A percentile compares a stretch with the other conserved stretches of the same genome.
Conservation (phyloP, 1,140 invertebrate genomes). For the Hetaerina americana region DNA sequence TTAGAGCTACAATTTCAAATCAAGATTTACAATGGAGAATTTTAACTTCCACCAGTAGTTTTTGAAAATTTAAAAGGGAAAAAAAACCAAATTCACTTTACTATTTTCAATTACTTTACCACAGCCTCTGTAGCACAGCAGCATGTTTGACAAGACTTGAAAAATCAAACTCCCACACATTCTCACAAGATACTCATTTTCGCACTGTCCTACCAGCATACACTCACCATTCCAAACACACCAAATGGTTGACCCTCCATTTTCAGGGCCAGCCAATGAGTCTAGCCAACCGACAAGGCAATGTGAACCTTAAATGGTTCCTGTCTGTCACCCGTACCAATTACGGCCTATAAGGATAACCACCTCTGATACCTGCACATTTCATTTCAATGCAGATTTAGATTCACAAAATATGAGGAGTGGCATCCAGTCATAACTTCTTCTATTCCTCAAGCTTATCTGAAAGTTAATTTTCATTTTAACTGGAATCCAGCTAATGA, state of each 20-base stretch:
- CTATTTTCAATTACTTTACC: background rate
- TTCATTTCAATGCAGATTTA: too few relatives aligned
- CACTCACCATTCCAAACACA: background rate
- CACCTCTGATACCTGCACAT: too few relatives aligned
- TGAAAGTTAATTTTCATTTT: too few relatives aligned
- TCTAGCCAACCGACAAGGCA: background rate
- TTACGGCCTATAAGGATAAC: background rate
- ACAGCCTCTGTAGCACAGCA: background rate
- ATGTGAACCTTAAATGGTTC: background rate
- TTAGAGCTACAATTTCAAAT: too few relatives aligned
- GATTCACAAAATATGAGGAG: too few relatives aligned
- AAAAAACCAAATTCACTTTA: background rate
- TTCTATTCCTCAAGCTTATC: too few relatives aligned
- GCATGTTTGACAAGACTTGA: background rate
- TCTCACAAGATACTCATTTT: background rate
- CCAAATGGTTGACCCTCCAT: background rate
- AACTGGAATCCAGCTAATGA: too few relatives aligned
- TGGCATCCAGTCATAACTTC: too few relatives aligned
- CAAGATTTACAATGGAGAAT: background rate
- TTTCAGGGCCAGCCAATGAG: background rate
- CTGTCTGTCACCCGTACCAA: background rate
- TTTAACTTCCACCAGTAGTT: background rate
- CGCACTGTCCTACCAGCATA: background rate
- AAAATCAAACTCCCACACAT: background rate
- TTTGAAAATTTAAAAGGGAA: background rate